Percentiles rank a stretch among this genome's conserved stretches.
These are phyloP conservation scores for Ciconia nigra DNA, from an alignment of 2,797 vertebrate species.

Conservation along the genomic window DNA sequence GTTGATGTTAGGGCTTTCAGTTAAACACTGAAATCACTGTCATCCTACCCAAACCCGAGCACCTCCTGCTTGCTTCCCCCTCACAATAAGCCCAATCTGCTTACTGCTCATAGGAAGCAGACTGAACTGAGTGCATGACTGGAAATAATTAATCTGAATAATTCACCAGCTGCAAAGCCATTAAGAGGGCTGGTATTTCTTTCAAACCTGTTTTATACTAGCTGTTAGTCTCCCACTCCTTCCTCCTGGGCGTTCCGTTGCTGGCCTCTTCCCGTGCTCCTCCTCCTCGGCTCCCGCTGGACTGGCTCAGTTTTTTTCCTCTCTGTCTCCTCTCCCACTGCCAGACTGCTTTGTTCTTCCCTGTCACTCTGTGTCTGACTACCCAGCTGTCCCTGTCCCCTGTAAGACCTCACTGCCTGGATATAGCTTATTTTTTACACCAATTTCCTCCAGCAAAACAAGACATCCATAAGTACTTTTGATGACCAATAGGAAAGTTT, in stretches of 20 bases:
- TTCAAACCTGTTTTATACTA: slow-evolving; percentile 5
- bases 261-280: background rate
- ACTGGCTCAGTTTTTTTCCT: background rate
- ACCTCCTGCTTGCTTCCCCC: background rate
- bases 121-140: background rate
- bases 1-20: background rate
- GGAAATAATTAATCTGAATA: slow-evolving; percentile 46
- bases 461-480: background rate
- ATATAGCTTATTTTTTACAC: background rate
- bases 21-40: background rate
- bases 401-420: background rate
- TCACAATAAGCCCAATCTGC: background rate
- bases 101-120: slow-evolving; percentile 7
- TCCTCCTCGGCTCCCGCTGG: background rate
- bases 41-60: background rate
- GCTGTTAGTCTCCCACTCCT: background rate
- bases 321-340: background rate
- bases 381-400: no score
- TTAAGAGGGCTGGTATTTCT: background rate
- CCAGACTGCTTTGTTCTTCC: background rate
- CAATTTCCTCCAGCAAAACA: background rate
- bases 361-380: background rate
- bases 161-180: slow-evolving; percentile 20
- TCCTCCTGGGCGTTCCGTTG: background rate
- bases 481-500: background rate